Evolutionary conservation across 1,140 invertebrate genomes (phyloP).

Genomic region (Pseudomyrmex flavicornis): DNA sequence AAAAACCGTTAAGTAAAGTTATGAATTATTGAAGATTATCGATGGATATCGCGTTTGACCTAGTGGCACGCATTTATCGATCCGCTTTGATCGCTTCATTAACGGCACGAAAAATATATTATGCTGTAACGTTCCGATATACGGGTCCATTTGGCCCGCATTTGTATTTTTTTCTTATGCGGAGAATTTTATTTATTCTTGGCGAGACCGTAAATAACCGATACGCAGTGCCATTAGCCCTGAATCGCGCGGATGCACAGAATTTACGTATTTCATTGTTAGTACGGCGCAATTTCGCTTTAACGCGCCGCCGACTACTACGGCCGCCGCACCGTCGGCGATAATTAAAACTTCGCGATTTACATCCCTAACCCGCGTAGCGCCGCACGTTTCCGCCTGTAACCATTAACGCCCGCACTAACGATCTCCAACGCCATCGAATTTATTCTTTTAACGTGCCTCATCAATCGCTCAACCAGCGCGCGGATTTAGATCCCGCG

Average conservation of each 20-base stretch:
- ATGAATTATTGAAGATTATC: background rate
- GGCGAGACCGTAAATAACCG: slow-evolving; percentile 45
- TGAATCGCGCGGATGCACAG: slow-evolving; percentile 60
- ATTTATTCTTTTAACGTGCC: slow-evolving; percentile 47
- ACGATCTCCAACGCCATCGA: slow-evolving; percentile 42
- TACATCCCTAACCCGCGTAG: slow-evolving; percentile 56
- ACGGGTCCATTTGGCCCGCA: slow-evolving; percentile 6
- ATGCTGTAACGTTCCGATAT: background rate
- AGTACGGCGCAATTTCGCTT: slow-evolving; percentile 59
- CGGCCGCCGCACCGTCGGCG: slow-evolving; percentile 45
- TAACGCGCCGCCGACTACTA: slow-evolving; percentile 51
- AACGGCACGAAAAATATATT: background rate
- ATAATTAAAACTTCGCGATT: slow-evolving; percentile 60
- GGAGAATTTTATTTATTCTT: slow-evolving; percentile 47
- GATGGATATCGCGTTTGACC: too few relatives aligned
- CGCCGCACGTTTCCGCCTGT: slow-evolving; percentile 36
- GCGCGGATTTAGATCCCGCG: background rate
- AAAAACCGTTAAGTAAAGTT: background rate
- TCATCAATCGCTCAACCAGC: slow-evolving; percentile 25
- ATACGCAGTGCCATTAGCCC: slow-evolving; percentile 49
- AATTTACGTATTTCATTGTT: slow-evolving; percentile 62
- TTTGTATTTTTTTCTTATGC: slow-evolving; percentile 39
- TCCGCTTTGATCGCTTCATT: background rate
- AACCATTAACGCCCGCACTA: slow-evolving; percentile 51
- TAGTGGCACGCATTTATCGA: background rate